These are phyloP conservation scores for Petromus typicus DNA, from an alignment of 2,113 vertebrate genomes.

Conservation along the genomic window DNA sequence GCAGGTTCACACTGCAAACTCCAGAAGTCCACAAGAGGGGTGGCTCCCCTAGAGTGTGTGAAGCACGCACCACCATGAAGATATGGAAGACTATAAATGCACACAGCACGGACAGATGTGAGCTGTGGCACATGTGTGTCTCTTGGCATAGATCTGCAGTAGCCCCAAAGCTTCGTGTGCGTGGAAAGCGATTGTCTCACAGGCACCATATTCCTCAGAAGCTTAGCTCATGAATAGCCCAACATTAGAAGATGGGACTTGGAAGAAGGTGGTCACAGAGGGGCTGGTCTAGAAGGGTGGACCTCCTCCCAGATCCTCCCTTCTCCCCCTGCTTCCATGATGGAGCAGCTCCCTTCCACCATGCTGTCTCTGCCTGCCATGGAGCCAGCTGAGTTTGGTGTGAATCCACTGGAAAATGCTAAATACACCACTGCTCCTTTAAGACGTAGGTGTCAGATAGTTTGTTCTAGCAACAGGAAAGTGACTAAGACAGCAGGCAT, in stretches of 20 bases:
- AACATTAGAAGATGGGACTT: background rate
- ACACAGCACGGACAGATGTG: background rate
- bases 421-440: background rate
- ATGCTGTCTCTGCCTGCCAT: background rate
- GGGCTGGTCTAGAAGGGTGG: background rate
- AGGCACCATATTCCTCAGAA: background rate
- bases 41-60: background rate
- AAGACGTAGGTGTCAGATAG: background rate
- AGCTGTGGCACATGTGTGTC: background rate
- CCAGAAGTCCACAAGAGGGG: background rate
- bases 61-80: background rate
- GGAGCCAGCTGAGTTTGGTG: background rate
- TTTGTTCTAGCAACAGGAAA: background rate
- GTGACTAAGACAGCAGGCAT: background rate
- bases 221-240: accelerated
- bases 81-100: background rate
- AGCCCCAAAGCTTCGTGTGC: background rate
- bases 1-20: background rate
- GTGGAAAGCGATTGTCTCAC: background rate
- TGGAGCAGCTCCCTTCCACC: background rate
- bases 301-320: background rate
- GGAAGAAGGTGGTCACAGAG: background rate
- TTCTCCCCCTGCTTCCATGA: background rate
- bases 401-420: background rate
- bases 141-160: background rate